Conservation (phyloP, 2,797 vertebrate species). For the Hyperoplus lanceolatus region DNA sequence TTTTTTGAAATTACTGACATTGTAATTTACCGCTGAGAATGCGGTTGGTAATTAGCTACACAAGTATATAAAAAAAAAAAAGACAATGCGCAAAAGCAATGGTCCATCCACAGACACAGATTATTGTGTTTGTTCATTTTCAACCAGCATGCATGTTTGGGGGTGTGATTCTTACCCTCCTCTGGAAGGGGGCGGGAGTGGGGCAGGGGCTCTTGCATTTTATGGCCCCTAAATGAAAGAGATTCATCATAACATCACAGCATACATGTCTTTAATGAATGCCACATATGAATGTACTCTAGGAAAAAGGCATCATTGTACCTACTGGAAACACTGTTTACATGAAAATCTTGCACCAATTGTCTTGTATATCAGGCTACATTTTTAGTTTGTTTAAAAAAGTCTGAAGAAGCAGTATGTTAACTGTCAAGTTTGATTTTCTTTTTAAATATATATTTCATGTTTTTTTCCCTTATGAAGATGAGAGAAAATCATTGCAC, state of each 20-base stretch:
- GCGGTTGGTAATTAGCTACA: constrained; percentile 57
- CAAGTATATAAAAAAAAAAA: constrained; percentile 33
- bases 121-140: constrained; percentile 25
- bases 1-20: constrained; percentile 54
- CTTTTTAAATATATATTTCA: background rate
- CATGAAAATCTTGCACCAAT: background rate
- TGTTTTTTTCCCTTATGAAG: background rate
- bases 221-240: constrained; percentile 36
- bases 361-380: background rate
- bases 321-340: background rate
- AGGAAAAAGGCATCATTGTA: background rate
- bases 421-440: background rate
- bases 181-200: background rate
- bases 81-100: constrained; percentile 12
- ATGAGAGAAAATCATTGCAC: background rate
- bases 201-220: constrained; percentile 33
- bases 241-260: constrained; percentile 58
- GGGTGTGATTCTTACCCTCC: background rate
- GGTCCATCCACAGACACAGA: constrained; percentile 18
- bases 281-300: constrained; percentile 10
- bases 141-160: background rate
- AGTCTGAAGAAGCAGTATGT: background rate
- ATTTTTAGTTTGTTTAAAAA: background rate
- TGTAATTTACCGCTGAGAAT: constrained; percentile 63
- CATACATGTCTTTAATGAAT: constrained; percentile 10